A percentile compares a stretch with the other conserved stretches of the same genome.
phyloP scores from a whole-genome alignment of 1,140 invertebrate species.

The Trichonephila clavipes region DNA sequence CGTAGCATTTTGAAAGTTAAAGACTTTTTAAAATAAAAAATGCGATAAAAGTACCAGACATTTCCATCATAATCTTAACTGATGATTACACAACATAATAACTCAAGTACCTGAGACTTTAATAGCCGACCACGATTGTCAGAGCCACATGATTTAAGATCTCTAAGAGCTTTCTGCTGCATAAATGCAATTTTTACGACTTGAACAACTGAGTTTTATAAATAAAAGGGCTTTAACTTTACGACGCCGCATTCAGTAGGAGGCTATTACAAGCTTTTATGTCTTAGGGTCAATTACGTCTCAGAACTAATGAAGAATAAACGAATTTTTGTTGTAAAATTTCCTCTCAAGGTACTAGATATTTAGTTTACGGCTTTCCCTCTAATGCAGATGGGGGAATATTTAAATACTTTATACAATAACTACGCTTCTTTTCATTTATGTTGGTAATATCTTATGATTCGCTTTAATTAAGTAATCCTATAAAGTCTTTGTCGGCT shows the following conservation, averaged over 20 bases:
- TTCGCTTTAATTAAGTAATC: neutral
- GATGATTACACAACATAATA: neutral
- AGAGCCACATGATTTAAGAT: conserved; percentile 16
- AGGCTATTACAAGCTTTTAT: conserved; percentile 14
- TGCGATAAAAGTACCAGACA: neutral
- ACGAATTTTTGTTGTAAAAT: neutral
- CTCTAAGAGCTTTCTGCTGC: conserved; percentile 17
- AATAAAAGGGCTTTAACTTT: conserved; percentile 38
- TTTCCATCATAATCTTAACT: neutral
- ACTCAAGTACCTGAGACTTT: conserved; percentile 27
- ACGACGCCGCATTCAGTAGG: neutral
- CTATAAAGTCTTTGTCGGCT: neutral
- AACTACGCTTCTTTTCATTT: conserved; percentile 9
- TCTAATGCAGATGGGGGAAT: conserved; percentile 22
- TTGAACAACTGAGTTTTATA: conserved; percentile 5
- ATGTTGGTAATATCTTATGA: neutral
- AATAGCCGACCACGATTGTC: neutral
- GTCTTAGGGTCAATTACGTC: conserved; percentile 34
- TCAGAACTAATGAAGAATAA: conserved; percentile 31
- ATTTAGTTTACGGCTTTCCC: neutral
- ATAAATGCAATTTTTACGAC: conserved; percentile 39
- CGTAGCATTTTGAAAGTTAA: too few species aligned
- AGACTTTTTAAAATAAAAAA: neutral
- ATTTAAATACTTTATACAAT: neutral
- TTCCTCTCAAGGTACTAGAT: neutral